Evolutionary conservation across 2,797 vertebrate genomes (phyloP), one percentile per base, ranked within the genome.

Genomic region (Ataeniobius toweri): DNA sequence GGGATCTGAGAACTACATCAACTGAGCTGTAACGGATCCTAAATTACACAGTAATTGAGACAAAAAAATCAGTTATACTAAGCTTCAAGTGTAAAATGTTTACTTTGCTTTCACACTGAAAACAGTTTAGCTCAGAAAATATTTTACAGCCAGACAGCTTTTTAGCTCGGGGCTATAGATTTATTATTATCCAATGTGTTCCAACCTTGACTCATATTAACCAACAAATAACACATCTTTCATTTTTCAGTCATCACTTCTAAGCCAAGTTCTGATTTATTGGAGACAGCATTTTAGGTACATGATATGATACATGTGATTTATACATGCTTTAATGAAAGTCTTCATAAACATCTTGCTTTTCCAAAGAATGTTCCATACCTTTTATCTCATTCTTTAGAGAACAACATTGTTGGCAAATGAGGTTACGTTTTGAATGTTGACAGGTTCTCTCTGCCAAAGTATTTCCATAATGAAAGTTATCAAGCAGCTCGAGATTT

Each of bases 291-390:
- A 18, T 85, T 83, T 77, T 85, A 83, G 74, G 83, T 71, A 58
- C 39, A 41, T 68, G 79, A 68, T 77, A 44, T 77, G 75, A 88
- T 77, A 77, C 56, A 50, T 92, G 79, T 93, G 92, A 93, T 94
- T 92, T 91, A 92, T 89, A 85, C 51, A 68, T 86, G n/a, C 71
- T 61, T 74, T 83, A 86, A 89, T 90, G 85, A 90, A 88, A 90
- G 80, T 76, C 77, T 82, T 79, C 81, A 86, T 58, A 71, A 83
- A 73, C 51, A 83, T 79, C 88, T 91, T 81, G 61, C 56, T 85
- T 88, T 83, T 83, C 51, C 59, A 73, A 88, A 88, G 56, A 79
- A 81, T 78, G 83, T 84, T 10, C 24, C 53, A 75, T 83, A 81
- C 79, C 71, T 80, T 69, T 76, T 89, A 69, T 81, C 74, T 78